These are phyloP conservation scores for Scartelaos histophorus DNA, from an alignment of 2,113 vertebrate species.

Conservation along the genomic window DNA sequence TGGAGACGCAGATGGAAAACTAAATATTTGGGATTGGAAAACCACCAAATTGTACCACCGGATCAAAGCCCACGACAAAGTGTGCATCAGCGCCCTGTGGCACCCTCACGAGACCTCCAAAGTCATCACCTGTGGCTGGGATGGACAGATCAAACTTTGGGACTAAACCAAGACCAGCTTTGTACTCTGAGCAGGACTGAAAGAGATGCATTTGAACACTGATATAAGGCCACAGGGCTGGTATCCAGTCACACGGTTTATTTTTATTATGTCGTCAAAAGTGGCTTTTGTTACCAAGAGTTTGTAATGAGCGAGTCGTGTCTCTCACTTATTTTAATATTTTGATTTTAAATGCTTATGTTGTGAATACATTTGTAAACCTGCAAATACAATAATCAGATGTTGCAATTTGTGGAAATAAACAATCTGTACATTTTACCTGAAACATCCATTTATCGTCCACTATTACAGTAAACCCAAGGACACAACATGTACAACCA, in stretches of 20 bases:
- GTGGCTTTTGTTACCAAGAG: slow-evolving; percentile 5
- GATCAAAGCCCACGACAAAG: slow-evolving; percentile 97
- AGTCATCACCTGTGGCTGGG: slow-evolving; percentile 98
- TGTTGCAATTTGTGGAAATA: slow-evolving; percentile 60
- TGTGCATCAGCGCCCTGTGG: slow-evolving; percentile 97
- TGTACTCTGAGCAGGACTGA: slow-evolving; percentile 6
- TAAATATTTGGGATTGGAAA: slow-evolving; percentile 99
- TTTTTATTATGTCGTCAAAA: slow-evolving; percentile 43
- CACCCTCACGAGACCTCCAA: slow-evolving; percentile 98
- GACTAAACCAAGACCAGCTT: slow-evolving; percentile 72
- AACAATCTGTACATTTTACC: slow-evolving; percentile 56
- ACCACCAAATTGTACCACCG: slow-evolving; percentile 98
- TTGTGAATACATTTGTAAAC: slow-evolving; percentile 19
- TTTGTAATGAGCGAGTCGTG: background rate
- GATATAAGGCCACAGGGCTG: slow-evolving; percentile 64
- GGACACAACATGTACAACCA: background rate
- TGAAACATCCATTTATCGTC: background rate
- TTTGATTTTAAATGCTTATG: slow-evolving; percentile 12
- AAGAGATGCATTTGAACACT: background rate
- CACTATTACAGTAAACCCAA: background rate
- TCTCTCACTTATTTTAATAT: background rate
- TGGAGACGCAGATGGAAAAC: slow-evolving; percentile 98
- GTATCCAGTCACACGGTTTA: slow-evolving; percentile 76
- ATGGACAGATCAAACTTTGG: slow-evolving; percentile 97
- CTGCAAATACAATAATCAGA: slow-evolving; percentile 14